A percentile compares a stretch with the other conserved stretches of the same genome.
phyloP scores from a whole-genome alignment of 1,140 invertebrate genomes.

The Lordiphosa clarofinis region DNA sequence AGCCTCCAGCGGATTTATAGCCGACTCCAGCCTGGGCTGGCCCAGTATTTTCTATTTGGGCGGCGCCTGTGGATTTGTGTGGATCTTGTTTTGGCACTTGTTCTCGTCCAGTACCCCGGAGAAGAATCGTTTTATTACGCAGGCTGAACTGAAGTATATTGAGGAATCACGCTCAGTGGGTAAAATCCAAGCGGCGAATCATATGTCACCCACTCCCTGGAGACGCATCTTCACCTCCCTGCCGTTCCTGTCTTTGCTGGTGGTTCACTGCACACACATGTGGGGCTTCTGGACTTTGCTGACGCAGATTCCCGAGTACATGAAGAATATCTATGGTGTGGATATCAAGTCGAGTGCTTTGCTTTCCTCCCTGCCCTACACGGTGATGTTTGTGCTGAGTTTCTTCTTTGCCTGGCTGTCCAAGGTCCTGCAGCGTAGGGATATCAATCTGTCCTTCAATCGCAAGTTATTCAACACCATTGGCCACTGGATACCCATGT shows the following conservation, averaged over 20 bases:
- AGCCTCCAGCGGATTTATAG: slow-evolving; percentile 83
- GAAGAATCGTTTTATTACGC: slow-evolving; percentile 81
- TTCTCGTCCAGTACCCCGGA: slow-evolving; percentile 86
- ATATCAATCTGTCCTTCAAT: slow-evolving; percentile 79
- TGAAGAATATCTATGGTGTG: slow-evolving; percentile 89
- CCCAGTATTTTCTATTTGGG: slow-evolving; percentile 89
- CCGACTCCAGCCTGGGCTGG: slow-evolving; percentile 85
- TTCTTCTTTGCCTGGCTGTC: slow-evolving; percentile 85
- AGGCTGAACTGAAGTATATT: slow-evolving; percentile 84
- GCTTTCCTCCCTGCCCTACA: slow-evolving; percentile 89
- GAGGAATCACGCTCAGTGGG: slow-evolving; percentile 78
- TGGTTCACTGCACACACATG: slow-evolving; percentile 93
- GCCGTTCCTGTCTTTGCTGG: slow-evolving; percentile 90
- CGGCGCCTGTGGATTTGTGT: slow-evolving; percentile 83
- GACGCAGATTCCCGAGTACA: slow-evolving; percentile 94
- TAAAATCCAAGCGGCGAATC: slow-evolving; percentile 49
- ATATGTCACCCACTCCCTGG: slow-evolving; percentile 84
- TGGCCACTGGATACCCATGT: slow-evolving; percentile 82
- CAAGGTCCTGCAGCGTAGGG: slow-evolving; percentile 83
- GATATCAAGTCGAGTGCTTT: slow-evolving; percentile 88
- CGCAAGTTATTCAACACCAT: slow-evolving; percentile 87
- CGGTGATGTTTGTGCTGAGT: slow-evolving; percentile 86
- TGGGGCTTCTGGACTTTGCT: slow-evolving; percentile 97
- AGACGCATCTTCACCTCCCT: slow-evolving; percentile 86
- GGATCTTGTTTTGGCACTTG: slow-evolving; percentile 84